phyloP scores from a whole-genome alignment of 2,888 invertebrate species.

The Pemphredon lugubris region DNA sequence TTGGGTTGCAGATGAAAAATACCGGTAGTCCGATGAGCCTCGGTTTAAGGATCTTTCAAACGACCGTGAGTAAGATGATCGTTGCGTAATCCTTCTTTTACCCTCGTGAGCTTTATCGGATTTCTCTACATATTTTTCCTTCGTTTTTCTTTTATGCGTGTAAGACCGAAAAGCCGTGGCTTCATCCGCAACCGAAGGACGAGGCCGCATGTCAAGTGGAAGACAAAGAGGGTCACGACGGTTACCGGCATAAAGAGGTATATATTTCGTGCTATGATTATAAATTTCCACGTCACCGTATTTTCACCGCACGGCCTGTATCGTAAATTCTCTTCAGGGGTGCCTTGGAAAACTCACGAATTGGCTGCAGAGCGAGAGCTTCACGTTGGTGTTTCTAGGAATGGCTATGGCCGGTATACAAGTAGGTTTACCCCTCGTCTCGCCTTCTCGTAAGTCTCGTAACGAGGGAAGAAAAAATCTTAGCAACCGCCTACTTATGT shows the following conservation, averaged over 20 bases:
- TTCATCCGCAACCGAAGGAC: conserved; percentile 75
- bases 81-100: too few relatives aligned
- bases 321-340: conserved; percentile 76
- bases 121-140: too few relatives aligned
- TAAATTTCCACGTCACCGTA: background rate
- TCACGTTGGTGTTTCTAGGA: conserved; percentile 80
- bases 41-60: conserved; percentile 77
- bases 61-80: conserved; percentile 75
- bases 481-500: too few relatives aligned
- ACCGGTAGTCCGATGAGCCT: conserved; percentile 80
- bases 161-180: conserved; percentile 78
- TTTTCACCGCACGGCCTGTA: background rate
- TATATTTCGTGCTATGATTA: background rate
- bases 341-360: conserved; percentile 80
- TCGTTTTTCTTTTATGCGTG: conserved; percentile 51
- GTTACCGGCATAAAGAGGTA: conserved; percentile 77
- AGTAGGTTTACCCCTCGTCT: conserved; percentile 64
- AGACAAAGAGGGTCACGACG: conserved; percentile 70
- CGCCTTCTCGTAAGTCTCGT: too few relatives aligned
- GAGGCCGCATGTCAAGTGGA: conserved; percentile 73
- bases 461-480: too few relatives aligned
- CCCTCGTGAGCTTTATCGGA: too few relatives aligned
- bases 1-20: conserved; percentile 76
- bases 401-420: conserved; percentile 77
- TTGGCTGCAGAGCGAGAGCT: conserved; percentile 81